phyloP scores from a whole-genome alignment of 1,140 invertebrate species.

The Macrobrachium rosenbergii region DNA sequence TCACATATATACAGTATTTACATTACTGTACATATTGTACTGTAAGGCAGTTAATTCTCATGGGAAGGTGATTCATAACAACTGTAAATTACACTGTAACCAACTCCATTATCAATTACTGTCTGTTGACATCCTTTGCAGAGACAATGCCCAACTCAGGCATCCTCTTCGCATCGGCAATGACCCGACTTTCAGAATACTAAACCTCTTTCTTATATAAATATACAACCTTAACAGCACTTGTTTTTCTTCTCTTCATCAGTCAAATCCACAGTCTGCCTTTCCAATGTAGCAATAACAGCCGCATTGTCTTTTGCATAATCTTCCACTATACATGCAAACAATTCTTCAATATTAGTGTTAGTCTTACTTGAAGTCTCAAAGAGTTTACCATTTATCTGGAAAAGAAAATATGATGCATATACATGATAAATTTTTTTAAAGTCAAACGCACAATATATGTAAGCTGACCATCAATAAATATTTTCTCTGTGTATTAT shows the following conservation, averaged over 20 bases:
- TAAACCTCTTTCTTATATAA: too few species aligned
- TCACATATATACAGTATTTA: too few species aligned
- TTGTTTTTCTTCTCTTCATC: not conserved
- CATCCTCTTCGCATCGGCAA: too few species aligned
- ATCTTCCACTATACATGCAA: slow-evolving; percentile 28
- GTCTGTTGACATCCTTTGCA: too few species aligned
- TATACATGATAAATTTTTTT: not conserved
- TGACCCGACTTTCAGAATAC: too few species aligned
- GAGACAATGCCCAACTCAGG: too few species aligned
- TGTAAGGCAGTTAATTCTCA: too few species aligned
- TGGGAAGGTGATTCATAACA: too few species aligned
- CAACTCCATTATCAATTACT: too few species aligned
- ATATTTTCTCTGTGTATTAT: not conserved
- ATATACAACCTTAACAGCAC: not conserved
- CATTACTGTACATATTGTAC: too few species aligned
- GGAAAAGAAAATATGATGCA: not conserved
- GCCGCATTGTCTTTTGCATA: slow-evolving; percentile 21
- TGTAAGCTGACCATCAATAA: too few species aligned
- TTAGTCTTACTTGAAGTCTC: slow-evolving; percentile 45
- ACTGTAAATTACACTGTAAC: too few species aligned
- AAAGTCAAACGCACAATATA: not conserved
- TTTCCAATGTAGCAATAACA: slow-evolving; percentile 5
- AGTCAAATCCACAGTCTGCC: not conserved
- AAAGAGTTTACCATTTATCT: slow-evolving; percentile 33
- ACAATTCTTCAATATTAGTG: slow-evolving; percentile 33